Evolutionary conservation across 2,888 invertebrate genomes (phyloP), one percentile per base, ranked within the genome.

Genomic region (Pristionchus exspectatus): DNA sequence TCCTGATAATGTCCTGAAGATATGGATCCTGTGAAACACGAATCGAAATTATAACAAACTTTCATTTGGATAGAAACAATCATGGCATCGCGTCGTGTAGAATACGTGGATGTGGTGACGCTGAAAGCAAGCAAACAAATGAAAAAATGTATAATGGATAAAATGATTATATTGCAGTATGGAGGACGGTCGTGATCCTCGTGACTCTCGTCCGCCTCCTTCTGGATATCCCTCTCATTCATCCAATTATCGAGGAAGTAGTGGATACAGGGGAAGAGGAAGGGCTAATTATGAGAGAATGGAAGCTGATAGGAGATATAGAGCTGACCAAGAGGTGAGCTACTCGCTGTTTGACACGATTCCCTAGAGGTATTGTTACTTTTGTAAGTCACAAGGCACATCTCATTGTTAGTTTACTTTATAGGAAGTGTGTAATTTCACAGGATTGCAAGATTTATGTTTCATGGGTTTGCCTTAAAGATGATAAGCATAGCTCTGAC

Each of bases 101-200:
- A 18, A 56, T 2, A 12, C 18, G 18, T 14, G 56, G 56, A 14
- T 18, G 56, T 14, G 56, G 56, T 14, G 12, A 56, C 4, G 14
- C 56, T 56, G 4, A 2, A 56, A 56, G 18, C 18, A 54, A 54
- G 54, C 54, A 14, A 54, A 14, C 10, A 54, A n/a, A n/a, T n/a
- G n/a, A n/a, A n/a, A n/a, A n/a, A n/a, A n/a, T n/a, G n/a, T n/a
- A n/a, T n/a, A n/a, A n/a, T n/a, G n/a, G n/a, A n/a, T n/a, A 14
- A 56, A 56, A 56, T 18, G 18, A 24, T 14, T 27, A 7, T 9
- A 63, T 66, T 86, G 38, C 86, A 86, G 84, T 30, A 56, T 84
- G 84, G 84, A 84, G 16, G 84, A 84, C 33, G 84, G 84, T 56
- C 56, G 86, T 38, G 86, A 86, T 38, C 86, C 86, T 7, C 86